Conservation (phyloP, 92 coral and sea anemone genomes). For the Scolanthus callimorphus region DNA sequence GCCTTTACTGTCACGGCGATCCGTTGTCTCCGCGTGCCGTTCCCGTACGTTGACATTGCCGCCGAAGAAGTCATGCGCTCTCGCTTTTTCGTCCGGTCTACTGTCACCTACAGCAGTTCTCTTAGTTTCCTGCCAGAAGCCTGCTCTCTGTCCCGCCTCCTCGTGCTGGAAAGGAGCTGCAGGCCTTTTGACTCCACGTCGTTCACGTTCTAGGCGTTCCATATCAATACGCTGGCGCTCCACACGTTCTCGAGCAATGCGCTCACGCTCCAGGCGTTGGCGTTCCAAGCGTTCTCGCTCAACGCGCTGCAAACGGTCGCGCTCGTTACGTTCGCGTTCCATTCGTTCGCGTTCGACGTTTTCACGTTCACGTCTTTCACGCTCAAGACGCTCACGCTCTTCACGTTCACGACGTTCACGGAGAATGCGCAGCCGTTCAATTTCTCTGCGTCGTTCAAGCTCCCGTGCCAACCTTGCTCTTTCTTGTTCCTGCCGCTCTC, state of each 20-base stretch:
- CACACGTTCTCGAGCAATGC: slow-evolving; percentile 73
- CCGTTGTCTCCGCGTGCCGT: slow-evolving; percentile 44
- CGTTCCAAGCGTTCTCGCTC: slow-evolving; percentile 91
- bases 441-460: slow-evolving; percentile 80
- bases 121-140: slow-evolving; percentile 96
- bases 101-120: slow-evolving; percentile 74
- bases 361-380: slow-evolving; percentile 79
- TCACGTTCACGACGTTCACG: slow-evolving; percentile 92
- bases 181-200: slow-evolving; percentile 85
- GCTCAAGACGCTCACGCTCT: slow-evolving; percentile 94
- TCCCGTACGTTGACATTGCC: slow-evolving; percentile 64
- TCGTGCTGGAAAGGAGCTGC: slow-evolving; percentile 71
- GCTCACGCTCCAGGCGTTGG: slow-evolving; percentile 61
- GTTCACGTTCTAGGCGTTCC: slow-evolving; percentile 85
- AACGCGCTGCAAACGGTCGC: slow-evolving; percentile 88
- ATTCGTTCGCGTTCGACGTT: slow-evolving; percentile 42
- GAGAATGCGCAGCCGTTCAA: slow-evolving; percentile 74
- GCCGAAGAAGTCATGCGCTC: slow-evolving; percentile 74
- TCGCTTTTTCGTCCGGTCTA: slow-evolving; percentile 26
- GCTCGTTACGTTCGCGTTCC: slow-evolving; percentile 79
- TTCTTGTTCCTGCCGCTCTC: slow-evolving; percentile 94
- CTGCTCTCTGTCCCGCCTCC: slow-evolving; percentile 70
- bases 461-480: slow-evolving; percentile 85
- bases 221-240: slow-evolving; percentile 81
- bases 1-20: slow-evolving; percentile 83